Percentiles rank a stretch among this genome's conserved stretches.
phyloP scores from a whole-genome alignment of 2,888 invertebrate genomes.

The Drosophila tanythrix region DNA sequence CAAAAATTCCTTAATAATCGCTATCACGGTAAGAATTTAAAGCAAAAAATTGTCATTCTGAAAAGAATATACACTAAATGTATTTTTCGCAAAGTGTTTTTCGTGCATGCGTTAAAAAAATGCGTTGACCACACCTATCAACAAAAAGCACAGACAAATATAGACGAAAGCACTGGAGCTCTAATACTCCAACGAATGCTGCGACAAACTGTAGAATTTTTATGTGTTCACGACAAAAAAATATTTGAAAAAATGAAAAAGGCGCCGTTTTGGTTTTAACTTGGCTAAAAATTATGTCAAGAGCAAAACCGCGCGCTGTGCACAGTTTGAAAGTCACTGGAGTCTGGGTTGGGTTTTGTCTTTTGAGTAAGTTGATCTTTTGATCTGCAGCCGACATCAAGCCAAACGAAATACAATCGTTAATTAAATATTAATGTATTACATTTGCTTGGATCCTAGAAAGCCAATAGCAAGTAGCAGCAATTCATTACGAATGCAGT shows the following conservation, averaged over 20 bases:
- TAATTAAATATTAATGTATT: slow-evolving; percentile 40
- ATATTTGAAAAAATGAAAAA: slow-evolving; percentile 30
- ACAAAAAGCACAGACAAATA: slow-evolving; percentile 22
- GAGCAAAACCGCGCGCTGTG: slow-evolving; percentile 70
- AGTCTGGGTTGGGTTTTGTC: slow-evolving; percentile 44
- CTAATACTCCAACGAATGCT: slow-evolving; percentile 41
- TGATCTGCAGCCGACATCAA: slow-evolving; percentile 65
- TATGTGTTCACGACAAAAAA: slow-evolving; percentile 59
- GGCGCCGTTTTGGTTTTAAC: slow-evolving; percentile 52
- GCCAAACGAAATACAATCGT: slow-evolving; percentile 31
- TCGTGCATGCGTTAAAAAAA: slow-evolving; percentile 22
- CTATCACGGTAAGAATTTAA: background rate
- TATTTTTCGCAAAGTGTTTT: slow-evolving; percentile 1
- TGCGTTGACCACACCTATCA: slow-evolving; percentile 30
- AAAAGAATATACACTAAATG: background rate
- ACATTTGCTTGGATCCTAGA: slow-evolving; percentile 8
- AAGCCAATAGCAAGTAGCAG: slow-evolving; percentile 5
- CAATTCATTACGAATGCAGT: background rate
- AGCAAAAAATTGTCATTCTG: background rate
- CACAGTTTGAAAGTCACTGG: slow-evolving; percentile 72
- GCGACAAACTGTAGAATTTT: slow-evolving; percentile 56
- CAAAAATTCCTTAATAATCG: background rate
- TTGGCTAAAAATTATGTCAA: slow-evolving; percentile 58
- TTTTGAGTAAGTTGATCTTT: slow-evolving; percentile 52
- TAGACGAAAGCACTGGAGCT: slow-evolving; percentile 30